A percentile compares a stretch with the other conserved stretches of the same genome.
Evolutionary conservation across 2,888 invertebrate species (phyloP).

Genomic region (Argyra leucocephala): DNA sequence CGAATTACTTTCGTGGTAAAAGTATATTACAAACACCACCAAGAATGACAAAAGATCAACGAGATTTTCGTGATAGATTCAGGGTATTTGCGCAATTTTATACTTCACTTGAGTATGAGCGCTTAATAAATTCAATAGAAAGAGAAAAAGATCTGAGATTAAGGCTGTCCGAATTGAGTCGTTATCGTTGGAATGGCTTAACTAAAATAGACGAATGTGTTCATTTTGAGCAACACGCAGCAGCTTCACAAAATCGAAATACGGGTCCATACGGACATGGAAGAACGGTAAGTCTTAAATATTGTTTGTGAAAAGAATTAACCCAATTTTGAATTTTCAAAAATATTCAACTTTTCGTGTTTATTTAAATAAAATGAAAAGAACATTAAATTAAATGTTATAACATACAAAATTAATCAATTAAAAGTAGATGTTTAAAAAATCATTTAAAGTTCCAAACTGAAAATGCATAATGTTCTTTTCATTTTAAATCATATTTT

Average conservation of each 20-base stretch:
- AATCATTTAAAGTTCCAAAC: neutral
- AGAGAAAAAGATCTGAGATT: slow-evolving; percentile 76
- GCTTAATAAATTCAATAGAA: slow-evolving; percentile 66
- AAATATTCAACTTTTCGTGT: slow-evolving; percentile 26
- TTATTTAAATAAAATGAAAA: slow-evolving; percentile 11
- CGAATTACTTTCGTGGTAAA: slow-evolving; percentile 66
- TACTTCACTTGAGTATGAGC: slow-evolving; percentile 73
- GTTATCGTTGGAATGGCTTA: slow-evolving; percentile 78
- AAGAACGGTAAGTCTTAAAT: slow-evolving; percentile 39
- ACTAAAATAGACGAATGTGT: slow-evolving; percentile 74
- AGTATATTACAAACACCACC: slow-evolving; percentile 39
- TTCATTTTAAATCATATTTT: slow-evolving; percentile 9
- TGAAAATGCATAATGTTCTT: neutral
- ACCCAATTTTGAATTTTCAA: slow-evolving; percentile 7
- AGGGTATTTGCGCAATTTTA: slow-evolving; percentile 81
- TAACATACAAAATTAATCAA: neutral
- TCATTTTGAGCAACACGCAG: slow-evolving; percentile 74
- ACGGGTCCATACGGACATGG: slow-evolving; percentile 43
- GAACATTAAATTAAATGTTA: neutral
- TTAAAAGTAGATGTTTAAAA: neutral
- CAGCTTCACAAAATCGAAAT: slow-evolving; percentile 51
- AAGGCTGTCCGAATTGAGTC: slow-evolving; percentile 70
- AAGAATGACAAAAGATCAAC: slow-evolving; percentile 45
- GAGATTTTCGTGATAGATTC: slow-evolving; percentile 66
- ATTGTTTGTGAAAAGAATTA: no score